Percentiles rank a stretch among this genome's conserved stretches.
phyloP scores from a whole-genome alignment of 2,888 invertebrate genomes.

The Rhagonycha lutea region DNA sequence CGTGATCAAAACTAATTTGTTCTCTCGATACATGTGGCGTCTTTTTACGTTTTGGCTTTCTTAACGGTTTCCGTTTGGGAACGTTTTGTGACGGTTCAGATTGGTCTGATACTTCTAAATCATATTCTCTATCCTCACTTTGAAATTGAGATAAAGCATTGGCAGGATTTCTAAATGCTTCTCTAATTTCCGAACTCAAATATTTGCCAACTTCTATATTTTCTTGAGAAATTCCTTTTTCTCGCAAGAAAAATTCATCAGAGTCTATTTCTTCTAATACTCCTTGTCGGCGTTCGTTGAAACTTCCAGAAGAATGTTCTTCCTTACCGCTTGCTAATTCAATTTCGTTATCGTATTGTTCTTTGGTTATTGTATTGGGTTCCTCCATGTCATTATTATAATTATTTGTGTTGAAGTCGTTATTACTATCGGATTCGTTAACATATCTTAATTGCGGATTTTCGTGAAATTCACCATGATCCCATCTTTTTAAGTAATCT shows the following conservation, averaged over 20 bases:
- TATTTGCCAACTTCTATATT: constrained; percentile 80
- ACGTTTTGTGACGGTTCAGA: constrained; percentile 52
- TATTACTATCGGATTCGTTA: background rate
- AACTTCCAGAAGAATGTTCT: constrained; percentile 65
- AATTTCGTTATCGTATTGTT: constrained; percentile 44
- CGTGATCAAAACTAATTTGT: constrained; percentile 44
- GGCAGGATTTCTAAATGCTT: constrained; percentile 71
- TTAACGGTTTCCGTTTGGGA: constrained; percentile 58
- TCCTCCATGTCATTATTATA: constrained; percentile 35
- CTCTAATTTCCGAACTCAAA: constrained; percentile 77
- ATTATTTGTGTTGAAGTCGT: constrained; percentile 40
- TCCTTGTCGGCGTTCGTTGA: constrained; percentile 61
- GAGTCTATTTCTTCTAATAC: constrained; percentile 85
- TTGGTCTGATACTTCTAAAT: constrained; percentile 42
- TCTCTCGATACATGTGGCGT: constrained; percentile 53
- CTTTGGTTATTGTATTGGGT: constrained; percentile 49
- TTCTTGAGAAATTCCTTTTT: constrained; percentile 81
- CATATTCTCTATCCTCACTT: constrained; percentile 38
- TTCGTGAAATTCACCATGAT: constrained; percentile 51
- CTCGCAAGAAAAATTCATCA: constrained; percentile 84
- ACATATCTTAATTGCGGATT: background rate
- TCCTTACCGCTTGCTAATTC: constrained; percentile 54
- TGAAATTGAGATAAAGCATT: constrained; percentile 69
- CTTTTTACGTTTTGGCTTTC: constrained; percentile 53
- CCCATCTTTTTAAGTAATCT: constrained; percentile 50